These are phyloP conservation scores for Cichlasoma orientale DNA, from an alignment of 2,797 vertebrate genomes.

Conservation along the genomic window DNA sequence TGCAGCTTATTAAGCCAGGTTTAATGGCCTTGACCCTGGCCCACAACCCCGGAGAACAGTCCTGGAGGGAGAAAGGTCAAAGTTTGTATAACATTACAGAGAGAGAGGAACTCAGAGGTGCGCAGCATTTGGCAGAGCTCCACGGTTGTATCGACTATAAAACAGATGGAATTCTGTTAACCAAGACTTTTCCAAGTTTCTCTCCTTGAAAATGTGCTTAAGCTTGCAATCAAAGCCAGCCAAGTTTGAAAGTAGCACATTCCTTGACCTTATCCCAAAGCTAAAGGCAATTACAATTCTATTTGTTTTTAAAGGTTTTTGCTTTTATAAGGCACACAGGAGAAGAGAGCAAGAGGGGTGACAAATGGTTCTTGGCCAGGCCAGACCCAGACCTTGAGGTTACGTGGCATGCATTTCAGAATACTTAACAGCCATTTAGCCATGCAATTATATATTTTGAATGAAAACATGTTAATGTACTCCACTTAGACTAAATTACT, in stretches of 20 bases:
- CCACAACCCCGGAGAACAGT: constrained; percentile 41
- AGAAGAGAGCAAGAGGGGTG: neutral
- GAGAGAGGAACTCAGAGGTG: constrained; percentile 20
- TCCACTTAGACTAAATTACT: constrained; percentile 27
- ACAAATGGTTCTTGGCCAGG: constrained; percentile 27
- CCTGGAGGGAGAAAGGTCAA: constrained; percentile 62
- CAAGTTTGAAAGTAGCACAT: constrained; percentile 40
- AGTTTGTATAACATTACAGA: constrained; percentile 56
- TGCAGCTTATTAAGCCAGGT: constrained; percentile 64
- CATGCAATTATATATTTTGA: constrained; percentile 20
- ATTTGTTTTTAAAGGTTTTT: constrained; percentile 41
- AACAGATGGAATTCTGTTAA: constrained; percentile 40
- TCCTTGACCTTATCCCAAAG: constrained; percentile 42
- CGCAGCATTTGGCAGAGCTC: constrained; percentile 34
- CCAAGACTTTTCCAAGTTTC: constrained; percentile 40
- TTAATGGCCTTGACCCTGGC: constrained; percentile 68
- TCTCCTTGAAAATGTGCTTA: constrained; percentile 54
- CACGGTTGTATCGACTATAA: constrained; percentile 36
- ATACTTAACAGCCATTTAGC: constrained; percentile 17
- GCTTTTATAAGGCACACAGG: constrained; percentile 16
- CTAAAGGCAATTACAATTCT: constrained; percentile 45
- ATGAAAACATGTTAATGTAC: constrained; percentile 25
- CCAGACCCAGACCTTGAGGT: constrained; percentile 19
- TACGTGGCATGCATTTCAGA: constrained; percentile 5
- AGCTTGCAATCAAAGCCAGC: constrained; percentile 39